Evolutionary conservation across 30 jellyfish, hydroid and myxozoan species (phyloP).

Genomic region (Mastigias papua): DNA sequence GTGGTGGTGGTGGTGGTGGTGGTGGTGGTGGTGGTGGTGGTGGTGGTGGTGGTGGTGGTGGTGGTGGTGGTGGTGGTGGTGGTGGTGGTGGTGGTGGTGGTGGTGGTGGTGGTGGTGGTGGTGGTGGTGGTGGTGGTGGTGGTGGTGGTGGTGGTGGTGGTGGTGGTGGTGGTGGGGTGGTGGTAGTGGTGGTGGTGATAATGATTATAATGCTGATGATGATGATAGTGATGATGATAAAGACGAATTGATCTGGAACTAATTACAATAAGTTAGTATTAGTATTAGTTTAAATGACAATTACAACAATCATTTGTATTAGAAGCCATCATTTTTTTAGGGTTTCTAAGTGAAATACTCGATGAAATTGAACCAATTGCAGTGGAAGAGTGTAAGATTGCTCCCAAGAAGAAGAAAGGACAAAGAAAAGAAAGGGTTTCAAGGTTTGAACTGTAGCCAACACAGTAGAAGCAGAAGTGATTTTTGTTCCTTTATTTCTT

Average conservation of each 20-base stretch:
- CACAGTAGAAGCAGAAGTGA: neutral
- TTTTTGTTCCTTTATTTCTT: too few relatives aligned
- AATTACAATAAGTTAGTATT: too few relatives aligned
- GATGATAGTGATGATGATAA: too few relatives aligned
- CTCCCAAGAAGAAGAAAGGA: slow-evolving; percentile 3
- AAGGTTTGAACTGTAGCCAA: slow-evolving; percentile 1
- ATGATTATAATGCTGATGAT: too few relatives aligned
- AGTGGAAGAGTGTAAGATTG: neutral
- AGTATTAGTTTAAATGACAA: too few relatives aligned
- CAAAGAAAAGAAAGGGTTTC: neutral
- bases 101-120: slow-evolving; percentile 8
- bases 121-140: too few relatives aligned
- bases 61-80: neutral
- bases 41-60: neutral
- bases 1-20: slow-evolving; percentile 8
- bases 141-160: too few relatives aligned
- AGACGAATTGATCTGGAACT: too few relatives aligned
- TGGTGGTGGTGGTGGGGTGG: too few relatives aligned
- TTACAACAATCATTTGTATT: too few relatives aligned
- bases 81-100: slow-evolving; percentile 7
- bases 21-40: slow-evolving; percentile 4
- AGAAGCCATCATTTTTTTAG: too few relatives aligned
- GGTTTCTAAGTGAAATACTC: neutral
- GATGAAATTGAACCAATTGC: slow-evolving; percentile 13
- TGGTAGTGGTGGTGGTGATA: too few relatives aligned